Evolutionary conservation across 1,140 invertebrate species (phyloP).

Genomic region (Asbolus verrucosus): DNA sequence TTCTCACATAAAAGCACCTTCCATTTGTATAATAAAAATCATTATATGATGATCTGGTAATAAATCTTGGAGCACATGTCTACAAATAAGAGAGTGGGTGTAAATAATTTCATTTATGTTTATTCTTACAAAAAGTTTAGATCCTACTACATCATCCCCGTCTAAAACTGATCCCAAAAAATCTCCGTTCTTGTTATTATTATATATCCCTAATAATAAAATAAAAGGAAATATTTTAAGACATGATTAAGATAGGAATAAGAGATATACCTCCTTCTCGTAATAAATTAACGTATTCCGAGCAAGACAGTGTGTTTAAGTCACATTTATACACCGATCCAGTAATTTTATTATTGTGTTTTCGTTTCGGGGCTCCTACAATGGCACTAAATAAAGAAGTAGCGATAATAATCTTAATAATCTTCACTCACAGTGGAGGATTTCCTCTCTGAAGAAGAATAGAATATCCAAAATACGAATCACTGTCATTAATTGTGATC

Average conservation of each 20-base stretch:
- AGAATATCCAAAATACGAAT: constrained; percentile 34
- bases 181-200: constrained; percentile 2
- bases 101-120: not conserved
- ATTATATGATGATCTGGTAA: not conserved
- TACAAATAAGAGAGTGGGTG: not conserved
- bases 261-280: not conserved
- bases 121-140: constrained; percentile 26
- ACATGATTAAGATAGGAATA: too few species aligned
- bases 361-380: constrained; percentile 11
- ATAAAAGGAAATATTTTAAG: too few species aligned
- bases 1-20: constrained; percentile 20
- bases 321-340: constrained; percentile 10
- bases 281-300: constrained; percentile 1
- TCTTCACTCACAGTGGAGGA: constrained; percentile 2
- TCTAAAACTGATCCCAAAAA: constrained; percentile 20
- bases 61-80: constrained; percentile 37
- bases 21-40: constrained; percentile 26
- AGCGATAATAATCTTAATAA: not conserved
- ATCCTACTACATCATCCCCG: constrained; percentile 2
- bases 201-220: not conserved
- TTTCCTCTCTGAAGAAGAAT: constrained; percentile 31
- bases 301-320: not conserved
- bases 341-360: not conserved
- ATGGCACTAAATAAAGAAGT: constrained; percentile 17
- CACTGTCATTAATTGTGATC: not conserved